These are phyloP conservation scores for Tigriopus japonicus DNA, from an alignment of 1,140 invertebrate genomes.

Conservation along the genomic window DNA sequence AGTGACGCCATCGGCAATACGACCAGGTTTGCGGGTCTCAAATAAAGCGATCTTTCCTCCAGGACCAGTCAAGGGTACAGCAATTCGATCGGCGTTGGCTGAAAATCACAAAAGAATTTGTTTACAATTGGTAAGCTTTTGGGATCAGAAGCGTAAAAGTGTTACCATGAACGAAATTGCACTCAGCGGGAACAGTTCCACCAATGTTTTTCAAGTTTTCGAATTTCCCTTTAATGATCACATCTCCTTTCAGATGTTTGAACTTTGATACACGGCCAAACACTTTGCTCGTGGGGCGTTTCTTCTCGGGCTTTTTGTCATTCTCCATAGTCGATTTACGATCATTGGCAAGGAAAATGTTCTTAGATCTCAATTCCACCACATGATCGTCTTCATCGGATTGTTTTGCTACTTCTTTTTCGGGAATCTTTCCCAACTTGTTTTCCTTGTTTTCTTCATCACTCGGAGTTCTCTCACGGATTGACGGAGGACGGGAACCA, in stretches of 20 bases:
- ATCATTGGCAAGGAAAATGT: not conserved
- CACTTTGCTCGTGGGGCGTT: not conserved
- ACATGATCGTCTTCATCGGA: no score
- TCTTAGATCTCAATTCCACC: not conserved
- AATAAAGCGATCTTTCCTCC: conserved; percentile 74
- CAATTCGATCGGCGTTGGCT: conserved; percentile 65
- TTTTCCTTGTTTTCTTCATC: not conserved
- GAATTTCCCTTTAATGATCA: conserved; percentile 68
- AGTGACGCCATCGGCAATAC: conserved; percentile 55
- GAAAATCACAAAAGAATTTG: conserved; percentile 19
- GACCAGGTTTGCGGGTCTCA: conserved; percentile 54
- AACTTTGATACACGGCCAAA: conserved; percentile 71
- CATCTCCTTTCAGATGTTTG: conserved; percentile 70
- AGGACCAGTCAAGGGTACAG: conserved; percentile 63
- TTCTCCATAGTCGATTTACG: not conserved
- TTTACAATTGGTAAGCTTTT: not conserved
- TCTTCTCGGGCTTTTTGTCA: not conserved
- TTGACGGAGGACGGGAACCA: no score
- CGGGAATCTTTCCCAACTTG: not conserved
- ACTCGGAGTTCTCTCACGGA: not conserved
- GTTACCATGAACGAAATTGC: conserved; percentile 71
- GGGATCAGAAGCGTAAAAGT: no score
- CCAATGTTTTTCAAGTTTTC: conserved; percentile 79
- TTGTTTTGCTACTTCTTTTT: not conserved
- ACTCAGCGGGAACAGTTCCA: conserved; percentile 75